Conservation (phyloP, 2,113 vertebrate genomes). For the Rhagologus leucostigma region DNA sequence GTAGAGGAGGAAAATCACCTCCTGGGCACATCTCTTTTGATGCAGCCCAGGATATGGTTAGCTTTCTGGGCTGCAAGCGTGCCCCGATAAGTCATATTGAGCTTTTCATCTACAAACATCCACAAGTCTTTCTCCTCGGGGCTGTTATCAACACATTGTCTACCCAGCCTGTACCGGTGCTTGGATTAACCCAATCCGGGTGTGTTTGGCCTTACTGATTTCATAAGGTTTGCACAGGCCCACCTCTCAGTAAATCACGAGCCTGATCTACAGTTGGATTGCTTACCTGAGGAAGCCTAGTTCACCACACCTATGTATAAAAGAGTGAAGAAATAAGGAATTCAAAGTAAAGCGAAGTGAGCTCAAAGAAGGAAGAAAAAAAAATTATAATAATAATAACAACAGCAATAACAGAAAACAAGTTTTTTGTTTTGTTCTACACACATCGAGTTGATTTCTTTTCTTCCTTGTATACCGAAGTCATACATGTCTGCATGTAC, state of each 20-base stretch:
- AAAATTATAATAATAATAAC: not conserved
- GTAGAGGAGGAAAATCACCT: not conserved
- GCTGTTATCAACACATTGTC: not conserved
- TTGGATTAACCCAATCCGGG: not conserved
- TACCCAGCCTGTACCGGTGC: not conserved
- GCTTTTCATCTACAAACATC: not conserved
- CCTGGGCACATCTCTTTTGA: not conserved
- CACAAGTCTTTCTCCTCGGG: not conserved
- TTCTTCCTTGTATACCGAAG: not conserved
- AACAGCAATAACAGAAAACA: not conserved
- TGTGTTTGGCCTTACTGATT: not conserved
- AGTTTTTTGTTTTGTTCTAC: not conserved
- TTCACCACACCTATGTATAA: not conserved
- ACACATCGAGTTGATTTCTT: not conserved
- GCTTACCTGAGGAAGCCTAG: not conserved
- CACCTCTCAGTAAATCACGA: not conserved
- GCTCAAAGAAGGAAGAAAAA: not conserved
- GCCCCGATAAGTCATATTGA: not conserved
- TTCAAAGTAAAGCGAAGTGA: not conserved
- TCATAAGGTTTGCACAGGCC: not conserved
- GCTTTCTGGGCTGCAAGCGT: not conserved
- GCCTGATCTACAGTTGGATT: not conserved
- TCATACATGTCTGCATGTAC: not conserved
- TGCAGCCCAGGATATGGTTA: not conserved
- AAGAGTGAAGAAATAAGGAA: not conserved